Evolutionary conservation across 2,113 vertebrate genomes (phyloP).

Genomic region (Falcunculus frontatus): DNA sequence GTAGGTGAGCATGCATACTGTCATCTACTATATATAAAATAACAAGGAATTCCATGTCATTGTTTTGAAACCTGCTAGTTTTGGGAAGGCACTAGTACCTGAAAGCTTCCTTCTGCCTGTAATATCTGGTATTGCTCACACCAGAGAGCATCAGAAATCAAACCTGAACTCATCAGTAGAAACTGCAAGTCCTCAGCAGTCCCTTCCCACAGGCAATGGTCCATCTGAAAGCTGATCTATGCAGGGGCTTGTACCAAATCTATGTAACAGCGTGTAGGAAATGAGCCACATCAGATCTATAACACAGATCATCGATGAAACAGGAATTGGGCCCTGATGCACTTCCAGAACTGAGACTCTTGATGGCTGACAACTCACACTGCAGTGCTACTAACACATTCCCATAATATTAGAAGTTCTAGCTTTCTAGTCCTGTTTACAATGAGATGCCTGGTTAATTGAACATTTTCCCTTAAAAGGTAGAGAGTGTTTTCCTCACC

Average conservation of each 20-base stretch:
- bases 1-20: background rate
- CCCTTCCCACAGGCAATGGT: background rate
- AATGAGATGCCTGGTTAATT: background rate
- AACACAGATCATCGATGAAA: rapidly evolving
- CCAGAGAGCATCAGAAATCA: background rate
- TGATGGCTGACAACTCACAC: background rate
- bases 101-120: background rate
- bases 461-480: background rate
- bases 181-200: background rate
- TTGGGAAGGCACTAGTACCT: background rate
- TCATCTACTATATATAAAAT: background rate
- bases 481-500: background rate
- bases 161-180: background rate
- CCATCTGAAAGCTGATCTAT: background rate
- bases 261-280: background rate
- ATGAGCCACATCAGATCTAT: background rate
- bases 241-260: background rate
- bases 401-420: background rate
- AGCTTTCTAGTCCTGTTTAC: background rate
- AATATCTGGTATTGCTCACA: background rate
- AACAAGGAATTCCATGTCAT: background rate
- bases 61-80: background rate
- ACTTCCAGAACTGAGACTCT: background rate
- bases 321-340: background rate
- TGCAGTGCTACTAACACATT: background rate